Evolutionary conservation across 2,797 vertebrate species (phyloP).

Genomic region (Crocodylus rhombifer): DNA sequence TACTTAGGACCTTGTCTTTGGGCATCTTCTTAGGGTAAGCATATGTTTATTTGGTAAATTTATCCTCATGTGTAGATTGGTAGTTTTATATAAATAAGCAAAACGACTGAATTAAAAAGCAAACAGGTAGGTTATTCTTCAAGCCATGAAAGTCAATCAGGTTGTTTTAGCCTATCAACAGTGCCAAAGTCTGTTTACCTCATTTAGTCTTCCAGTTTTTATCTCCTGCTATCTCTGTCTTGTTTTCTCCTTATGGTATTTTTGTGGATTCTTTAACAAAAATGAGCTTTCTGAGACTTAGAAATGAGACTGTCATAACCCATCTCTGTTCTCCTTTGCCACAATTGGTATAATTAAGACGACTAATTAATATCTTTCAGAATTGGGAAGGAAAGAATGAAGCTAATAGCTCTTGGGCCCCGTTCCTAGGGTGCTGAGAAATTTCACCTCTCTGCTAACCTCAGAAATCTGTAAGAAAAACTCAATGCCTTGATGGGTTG

Average conservation of each 20-base stretch:
- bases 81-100: neutral
- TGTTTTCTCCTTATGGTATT: neutral
- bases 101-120: neutral
- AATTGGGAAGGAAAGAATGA: neutral
- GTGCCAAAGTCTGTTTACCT: neutral
- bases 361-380: neutral
- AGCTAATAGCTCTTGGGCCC: neutral
- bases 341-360: neutral
- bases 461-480: neutral
- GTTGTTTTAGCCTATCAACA: neutral
- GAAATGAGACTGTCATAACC: neutral
- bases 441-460: neutral
- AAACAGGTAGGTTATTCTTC: neutral
- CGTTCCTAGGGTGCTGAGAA: too few species aligned
- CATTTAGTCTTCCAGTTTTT: neutral
- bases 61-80: neutral
- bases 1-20: neutral
- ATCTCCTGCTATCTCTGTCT: neutral
- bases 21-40: neutral
- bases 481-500: neutral
- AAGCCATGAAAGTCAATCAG: neutral
- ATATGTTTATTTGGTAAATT: neutral
- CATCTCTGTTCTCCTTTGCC: neutral
- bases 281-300: neutral
- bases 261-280: neutral